Base-by-base conservation (phyloP, 2,888 invertebrate genomes). In the Phaonia tiefii region DNA sequence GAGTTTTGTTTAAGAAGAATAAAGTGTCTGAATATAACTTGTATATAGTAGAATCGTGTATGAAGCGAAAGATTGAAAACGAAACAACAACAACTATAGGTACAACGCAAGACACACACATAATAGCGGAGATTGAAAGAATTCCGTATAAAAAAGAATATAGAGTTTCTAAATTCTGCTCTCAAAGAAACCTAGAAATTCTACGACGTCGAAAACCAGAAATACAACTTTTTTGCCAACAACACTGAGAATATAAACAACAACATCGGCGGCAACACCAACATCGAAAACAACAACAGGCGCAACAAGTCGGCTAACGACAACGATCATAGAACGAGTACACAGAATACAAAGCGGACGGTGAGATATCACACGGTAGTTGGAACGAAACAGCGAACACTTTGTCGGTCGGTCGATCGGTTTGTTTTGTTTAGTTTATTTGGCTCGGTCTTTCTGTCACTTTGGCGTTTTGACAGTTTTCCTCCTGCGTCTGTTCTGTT, bases 191-290 rank as follows among this genome's bases (percentile, higher is more conserved):
- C 70, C 77, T 79, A 87, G 84, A 87, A 87, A 86, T 84, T 83
- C 84, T 67, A 69, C 49, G 78, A 46, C 75, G 49, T 44, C 31
- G 8, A 83, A 88, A 88, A 88, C 88, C 88, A 85, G 88, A 88
- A 88, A 88, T 85, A 86, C 89, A 85, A 88, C 89, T 51, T 81
- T 78, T 88, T 88, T 88, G 86, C 81, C 83, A 66, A 54, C 54
- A n/a, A 20, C 69, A 65, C 65, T 66, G 26, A 20, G 49, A 26
- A 46, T 42, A 65, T 63, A 5, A 70, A 37, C 10, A 25, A 66
- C 11, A 84, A 26, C 83, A 75, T 56, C 26, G n/a, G 63, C 65
- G 49, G 78, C 79, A 84, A 84, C 81, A 81, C 69, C 65, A 75
- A 56, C n/a, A n/a, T n/a, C n/a, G n/a, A n/a, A n/a, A n/a, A 51